Evolutionary conservation across 2,888 invertebrate species (phyloP), one percentile per base, ranked within the genome.

Genomic region (Crepidodera aurea): DNA sequence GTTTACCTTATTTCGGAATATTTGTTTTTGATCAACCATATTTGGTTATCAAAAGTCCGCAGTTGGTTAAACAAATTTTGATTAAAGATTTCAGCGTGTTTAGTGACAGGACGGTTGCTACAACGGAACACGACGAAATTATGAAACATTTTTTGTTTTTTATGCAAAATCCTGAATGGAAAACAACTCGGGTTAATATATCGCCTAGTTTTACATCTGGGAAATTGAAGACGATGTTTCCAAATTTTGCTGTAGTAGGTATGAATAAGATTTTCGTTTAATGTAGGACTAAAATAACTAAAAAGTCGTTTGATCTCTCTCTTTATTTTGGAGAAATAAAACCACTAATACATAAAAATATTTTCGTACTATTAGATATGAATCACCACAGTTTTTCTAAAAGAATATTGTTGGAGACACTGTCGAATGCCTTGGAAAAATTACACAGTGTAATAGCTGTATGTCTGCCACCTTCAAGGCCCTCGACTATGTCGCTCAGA

Each of bases 181-280:
- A 83, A 69, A 77, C 75, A 22, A 70, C 85, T 15, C 77, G 87
- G n/a, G 71, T 79, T 0, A 84, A 84, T 65, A 73, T 86, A 29
- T 82, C 84, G 0, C 86, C 86, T 0, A 82, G 84, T 0, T 83
- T 87, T 69, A 84, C 85, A 1, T 81, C 83, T 1, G 85, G 84
- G 10, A 87, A 86, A 73, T 75, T 87, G 58, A 85, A 83, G 71
- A 75, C 73, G 40, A 85, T 86, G 85, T 79, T 83, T 32, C 79
- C 79, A 0, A 70, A 83, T n/a, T 80, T 84, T 63, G 67, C 78
- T 13, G 77, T 80, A 15, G 80, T 62, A 37, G 37, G 57, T 32
- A 32, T 64, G 34, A 10, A 39, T 7, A 25, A 22, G n/a, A n/a
- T n/a, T n/a, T n/a, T n/a, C n/a, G n/a, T n/a, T n/a, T n/a, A n/a